Base-by-base conservation (phyloP, 1,140 invertebrate species). In the Zaprionus taronus region DNA sequence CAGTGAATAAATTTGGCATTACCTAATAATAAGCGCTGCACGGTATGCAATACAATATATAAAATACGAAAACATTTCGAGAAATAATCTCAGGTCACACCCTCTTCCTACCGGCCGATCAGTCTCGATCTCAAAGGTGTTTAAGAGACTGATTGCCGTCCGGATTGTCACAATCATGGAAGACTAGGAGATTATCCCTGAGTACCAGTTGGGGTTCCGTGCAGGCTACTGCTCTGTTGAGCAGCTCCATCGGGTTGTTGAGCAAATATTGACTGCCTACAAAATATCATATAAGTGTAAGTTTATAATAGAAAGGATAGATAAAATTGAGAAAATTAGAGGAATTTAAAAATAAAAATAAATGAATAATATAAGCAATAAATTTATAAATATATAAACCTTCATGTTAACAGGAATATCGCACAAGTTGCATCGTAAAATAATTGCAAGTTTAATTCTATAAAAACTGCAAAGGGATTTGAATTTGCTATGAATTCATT, bases 81-180 rank as follows among this genome's bases (percentile, higher is more conserved):
- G 24, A 0, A 26, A 26, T 26, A 26, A 26, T 26, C 24, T 26
- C 24, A 26, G 24, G 24, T 24, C 24, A 26, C 4, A 26, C 24
- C 24, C 24, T 26, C 24, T 26, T 26, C 4, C 24, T 5, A 26
- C 57, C 57, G 58, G 58, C 36, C 58, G 58, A 61, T 61, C 34
- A 36, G 34, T 36, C 11, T 36, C 11, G 1, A 38, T 38, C 5
- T 1, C 36, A 12, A 38, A 38, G 36, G 36, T 38, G 4, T 38
- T 38, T 38, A 4, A 38, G 36, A 38, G 36, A 38, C 36, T 38
- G 36, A 5, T 38, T 38, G 36, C 36, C 14, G 4, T 15, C 36
- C 14, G 36, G 14, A 15, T 38, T 0, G 36, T 15, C 3, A 38
- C 0, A 12, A 15, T 5, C 14, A 22, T 24, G 51, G 9, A 22